Base-by-base conservation (phyloP, 30 jellyfish, hydroid and myxozoan species). In the Haliclystus octoradiatus region DNA sequence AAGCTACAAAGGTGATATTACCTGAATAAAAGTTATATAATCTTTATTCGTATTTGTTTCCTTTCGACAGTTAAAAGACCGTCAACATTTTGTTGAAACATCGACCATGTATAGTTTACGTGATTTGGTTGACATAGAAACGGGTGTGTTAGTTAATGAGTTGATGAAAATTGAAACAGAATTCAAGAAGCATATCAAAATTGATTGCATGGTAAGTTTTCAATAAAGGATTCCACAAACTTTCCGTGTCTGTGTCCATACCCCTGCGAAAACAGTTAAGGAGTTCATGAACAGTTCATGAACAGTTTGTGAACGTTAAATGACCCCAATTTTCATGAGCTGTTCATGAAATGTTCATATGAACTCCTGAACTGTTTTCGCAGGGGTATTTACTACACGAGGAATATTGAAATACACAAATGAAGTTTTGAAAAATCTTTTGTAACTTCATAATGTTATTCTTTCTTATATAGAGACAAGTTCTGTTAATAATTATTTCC, bases 61-160 rank as follows among this genome's bases (percentile, higher is more conserved):
- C n/a, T n/a, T n/a, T n/a, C n/a, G n/a, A n/a, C n/a, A n/a, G 97
- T 62, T 87, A 0, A 78, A 88, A 66, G 77, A 66, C 22, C 84
- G 97, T 3, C 97, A 88, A 62, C 97, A 88, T 53, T 88, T 88
- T 34, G 94, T 88, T 24, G 97, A 88, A 31, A 76, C 71, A 29
- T 62, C 97, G 0, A 74, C 69, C 34, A 75, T 77, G 76, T 88
- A 88, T 40, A 73, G 95, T 1, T 31, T 88, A 69, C 85, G 67
- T 64, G 97, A 89, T 61, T 66, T 89, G 47, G 64, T 81, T 22
- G 92, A 68, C 22, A 75, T 89, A 1, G 47, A 76, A 15, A 60
- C 32, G 28, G 85, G 85, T 49, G 71, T 32, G 46, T 68, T 89
- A 33, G 29, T 89, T 12, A 95, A 82, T 29, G 98, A 89, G 49